Evolutionary conservation across 2,888 invertebrate species (phyloP).

Genomic region (Rotaria macrura): DNA sequence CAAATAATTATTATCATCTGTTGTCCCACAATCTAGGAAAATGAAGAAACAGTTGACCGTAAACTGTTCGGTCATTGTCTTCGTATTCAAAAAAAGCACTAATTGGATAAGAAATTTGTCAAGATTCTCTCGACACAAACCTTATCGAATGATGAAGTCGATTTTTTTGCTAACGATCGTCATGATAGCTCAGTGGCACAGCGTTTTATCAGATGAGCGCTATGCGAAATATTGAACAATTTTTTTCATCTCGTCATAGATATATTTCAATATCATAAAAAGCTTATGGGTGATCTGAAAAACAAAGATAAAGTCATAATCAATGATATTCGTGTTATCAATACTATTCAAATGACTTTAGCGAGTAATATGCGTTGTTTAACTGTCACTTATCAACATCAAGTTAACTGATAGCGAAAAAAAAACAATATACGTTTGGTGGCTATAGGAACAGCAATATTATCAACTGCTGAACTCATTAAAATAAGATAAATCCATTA

Average conservation of each 20-base stretch:
- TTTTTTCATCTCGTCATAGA: neutral
- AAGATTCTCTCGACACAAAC: neutral
- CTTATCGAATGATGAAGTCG: neutral
- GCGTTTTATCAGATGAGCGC: neutral
- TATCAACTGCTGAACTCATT: neutral
- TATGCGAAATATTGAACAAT: neutral
- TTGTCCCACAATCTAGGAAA: neutral
- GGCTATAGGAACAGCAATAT: neutral
- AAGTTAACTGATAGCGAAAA: neutral
- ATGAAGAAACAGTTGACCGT: neutral
- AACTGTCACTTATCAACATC: neutral
- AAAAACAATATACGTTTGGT: neutral
- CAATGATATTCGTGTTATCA: neutral
- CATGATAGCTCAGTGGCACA: neutral
- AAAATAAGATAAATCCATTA: neutral
- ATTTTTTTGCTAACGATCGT: neutral
- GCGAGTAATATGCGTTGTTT: neutral
- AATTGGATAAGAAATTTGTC: neutral
- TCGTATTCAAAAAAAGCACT: neutral
- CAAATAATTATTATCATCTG: neutral
- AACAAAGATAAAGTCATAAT: neutral
- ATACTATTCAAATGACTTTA: neutral
- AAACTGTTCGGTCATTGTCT: neutral
- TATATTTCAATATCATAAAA: neutral
- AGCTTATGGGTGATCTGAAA: neutral